Conservation (phyloP, 2,888 invertebrate genomes). For the Metellina segmentata region DNA sequence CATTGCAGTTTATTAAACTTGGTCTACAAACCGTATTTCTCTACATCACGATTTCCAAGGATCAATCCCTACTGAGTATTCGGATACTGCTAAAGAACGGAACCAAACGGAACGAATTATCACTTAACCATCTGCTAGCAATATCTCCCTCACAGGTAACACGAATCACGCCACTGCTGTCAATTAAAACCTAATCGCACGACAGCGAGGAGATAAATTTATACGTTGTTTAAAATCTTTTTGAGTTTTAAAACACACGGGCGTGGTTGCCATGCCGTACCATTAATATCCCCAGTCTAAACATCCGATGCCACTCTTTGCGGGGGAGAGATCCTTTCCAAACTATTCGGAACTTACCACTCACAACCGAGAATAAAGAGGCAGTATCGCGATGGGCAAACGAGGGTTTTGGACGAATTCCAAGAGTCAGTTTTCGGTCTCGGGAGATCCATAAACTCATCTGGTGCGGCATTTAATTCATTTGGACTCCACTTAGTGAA, state of each 20-base stretch:
- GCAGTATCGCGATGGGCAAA: too few species aligned
- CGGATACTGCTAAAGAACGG: too few species aligned
- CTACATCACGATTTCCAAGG: too few species aligned
- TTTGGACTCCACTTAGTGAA: slow-evolving; percentile 13
- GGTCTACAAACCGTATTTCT: too few species aligned
- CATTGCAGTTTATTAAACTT: too few species aligned
- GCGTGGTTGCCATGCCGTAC: not conserved
- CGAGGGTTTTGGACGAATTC: not conserved
- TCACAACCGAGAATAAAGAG: too few species aligned
- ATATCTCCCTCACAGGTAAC: not conserved
- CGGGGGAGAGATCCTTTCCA: not conserved
- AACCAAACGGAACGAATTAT: not conserved
- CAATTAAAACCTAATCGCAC: not conserved
- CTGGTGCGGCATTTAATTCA: slow-evolving; percentile 23
- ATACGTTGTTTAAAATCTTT: not conserved
- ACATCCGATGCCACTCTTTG: slow-evolving; percentile 6
- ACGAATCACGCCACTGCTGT: not conserved
- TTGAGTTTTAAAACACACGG: not conserved
- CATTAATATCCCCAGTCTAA: not conserved
- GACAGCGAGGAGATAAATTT: not conserved
- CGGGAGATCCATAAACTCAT: slow-evolving; percentile 14
- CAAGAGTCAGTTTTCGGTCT: slow-evolving; percentile 7
- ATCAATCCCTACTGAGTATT: too few species aligned
- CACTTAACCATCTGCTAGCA: not conserved
- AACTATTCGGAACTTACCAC: not conserved